A percentile compares a stretch with the other conserved stretches of the same genome.
Conservation (phyloP, 2,113 vertebrate species). For the Gambusia affinis region DNA sequence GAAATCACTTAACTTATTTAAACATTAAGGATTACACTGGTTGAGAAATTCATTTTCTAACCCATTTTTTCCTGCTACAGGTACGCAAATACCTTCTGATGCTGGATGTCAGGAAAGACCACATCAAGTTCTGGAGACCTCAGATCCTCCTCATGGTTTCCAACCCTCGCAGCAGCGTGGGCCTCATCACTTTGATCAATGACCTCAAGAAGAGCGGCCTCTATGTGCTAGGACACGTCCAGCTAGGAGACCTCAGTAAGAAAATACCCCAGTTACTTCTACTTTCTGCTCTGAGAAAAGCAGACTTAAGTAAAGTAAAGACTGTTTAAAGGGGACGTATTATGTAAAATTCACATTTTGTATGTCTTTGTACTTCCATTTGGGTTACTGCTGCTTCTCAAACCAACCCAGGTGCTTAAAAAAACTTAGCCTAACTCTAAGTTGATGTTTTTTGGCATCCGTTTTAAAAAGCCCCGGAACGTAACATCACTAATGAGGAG, state of each 20-base stretch:
- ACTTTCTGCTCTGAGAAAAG: neutral
- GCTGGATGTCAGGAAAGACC: conserved; percentile 96
- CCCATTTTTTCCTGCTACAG: conserved; percentile 63
- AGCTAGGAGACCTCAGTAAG: conserved; percentile 92
- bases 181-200: conserved; percentile 92
- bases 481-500: no score
- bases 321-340: no score
- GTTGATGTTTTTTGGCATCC: no score
- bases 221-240: conserved; percentile 93
- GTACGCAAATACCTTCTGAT: conserved; percentile 96
- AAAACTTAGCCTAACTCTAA: no score
- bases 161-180: conserved; percentile 86
- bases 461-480: no score
- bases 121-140: conserved; percentile 97
- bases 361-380: no score
- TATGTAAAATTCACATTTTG: no score
- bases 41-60: neutral
- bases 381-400: no score
- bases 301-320: conserved; percentile 47
- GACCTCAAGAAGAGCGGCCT: conserved; percentile 98
- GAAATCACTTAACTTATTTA: no score
- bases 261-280: neutral
- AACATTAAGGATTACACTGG: no score
- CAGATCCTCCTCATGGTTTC: conserved; percentile 96
- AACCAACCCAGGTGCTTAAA: no score